Evolutionary conservation across 2,113 vertebrate species (phyloP), one percentile per base, ranked within the genome.

Genomic region (Capricornis sumatraensis): DNA sequence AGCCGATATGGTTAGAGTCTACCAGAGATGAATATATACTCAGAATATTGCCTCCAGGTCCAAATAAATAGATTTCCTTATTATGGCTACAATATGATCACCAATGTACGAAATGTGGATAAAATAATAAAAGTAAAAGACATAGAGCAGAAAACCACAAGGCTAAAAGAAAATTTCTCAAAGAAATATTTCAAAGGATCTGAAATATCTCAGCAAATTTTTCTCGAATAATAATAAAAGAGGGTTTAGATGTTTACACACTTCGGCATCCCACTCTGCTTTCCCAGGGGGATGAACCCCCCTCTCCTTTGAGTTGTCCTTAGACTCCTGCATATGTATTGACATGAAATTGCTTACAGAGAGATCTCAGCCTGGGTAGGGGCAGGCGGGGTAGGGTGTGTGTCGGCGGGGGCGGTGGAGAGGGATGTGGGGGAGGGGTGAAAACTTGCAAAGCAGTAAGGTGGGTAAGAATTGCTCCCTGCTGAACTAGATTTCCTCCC

Each of bases 61-160:
- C 52, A 87, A 87, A 95, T 89, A 97, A 97, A 98, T 95, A 97
- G 97, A 96, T 97, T 97, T 97, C 25, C 58, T 98, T 96, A 89
- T 97, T 96, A 93, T 91, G 81, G 60, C 95, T 85, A 57, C 82
- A 91, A 58, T 96, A 67, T 55, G 60, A 97, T 85, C 52, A 30
- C 67, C 81, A 76, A 82, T 40, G 60, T 82, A 92, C 86, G 96
- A 97, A 96, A 92, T 33, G 81, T 25, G 79, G 33, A 52, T 85
- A 90, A 96, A 96, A 97, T 92, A 88, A 98, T 97, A 96, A 98
- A 96, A 97, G 55, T 76, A 92, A 97, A 95, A 79, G 95, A 87
- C 89, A 74, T 33, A 78, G 87, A 85, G 43, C 52, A 76, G 92
- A 85, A 90, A 94, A 86, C 4, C 33, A 40, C 52, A 74, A n/a